Evolutionary conservation across 2,888 invertebrate genomes (phyloP), one percentile per base, ranked within the genome.

Genomic region (Mythimna ferrago): DNA sequence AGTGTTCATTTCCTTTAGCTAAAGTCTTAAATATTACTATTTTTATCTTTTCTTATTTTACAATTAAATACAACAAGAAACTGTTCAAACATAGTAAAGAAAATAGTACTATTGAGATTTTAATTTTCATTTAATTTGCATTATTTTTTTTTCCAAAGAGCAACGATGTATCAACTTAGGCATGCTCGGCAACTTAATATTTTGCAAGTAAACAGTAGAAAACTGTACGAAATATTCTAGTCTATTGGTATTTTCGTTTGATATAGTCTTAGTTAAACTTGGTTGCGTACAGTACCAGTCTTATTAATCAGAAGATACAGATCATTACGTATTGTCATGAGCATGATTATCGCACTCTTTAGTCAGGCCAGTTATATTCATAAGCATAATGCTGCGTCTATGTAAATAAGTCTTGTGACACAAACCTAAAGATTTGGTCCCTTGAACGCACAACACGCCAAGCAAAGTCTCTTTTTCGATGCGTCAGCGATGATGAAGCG

Each of bases 331-430:
- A 71, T 66, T 82, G 76, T 81, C 70, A 79, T 84, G 78, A 80
- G 85, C 85, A 85, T 85, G 85, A 75, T 76, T 78, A 84, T 79
- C 66, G 81, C 84, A 85, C 84, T 78, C 79, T 73, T 81, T 82
- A 78, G 66, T 71, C 71, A 10, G 70, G 54, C 69, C 67, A 68
- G 54, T 68, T 66, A 61, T 61, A 65, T 66, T 72, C 75, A 76
- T 73, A 76, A 73, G 78, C 73, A 80, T 84, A 85, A 86, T 86
- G 78, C 73, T 76, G 41, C 54, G 48, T 53, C 61, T 64, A 73
- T 69, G 16, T 58, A 71, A 61, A 65, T 21, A 4, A 58, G 7
- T 58, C 78, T 51, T 58, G 7, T 61, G 53, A 35, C 48, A 64
- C 54, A 56, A 21, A 21, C 54, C 10, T n/a, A 10, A 54, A 54